A percentile compares a stretch with the other conserved stretches of the same genome.
These are phyloP conservation scores for Acholoe squamosa DNA, from an alignment of 2,888 invertebrate species.

Conservation along the genomic window DNA sequence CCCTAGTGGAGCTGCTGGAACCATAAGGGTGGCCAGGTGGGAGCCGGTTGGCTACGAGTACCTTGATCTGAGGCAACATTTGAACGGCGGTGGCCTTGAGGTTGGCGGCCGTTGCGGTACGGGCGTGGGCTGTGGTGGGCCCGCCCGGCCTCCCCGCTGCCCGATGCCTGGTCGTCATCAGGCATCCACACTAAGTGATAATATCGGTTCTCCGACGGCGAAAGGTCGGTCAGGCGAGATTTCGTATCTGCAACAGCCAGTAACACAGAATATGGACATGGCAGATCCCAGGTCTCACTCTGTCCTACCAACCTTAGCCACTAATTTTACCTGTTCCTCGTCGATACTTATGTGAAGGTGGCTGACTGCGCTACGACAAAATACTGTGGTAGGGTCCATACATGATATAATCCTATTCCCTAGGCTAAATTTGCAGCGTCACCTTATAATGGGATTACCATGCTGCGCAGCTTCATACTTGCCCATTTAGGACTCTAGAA, in stretches of 20 bases:
- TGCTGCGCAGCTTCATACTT: too few relatives aligned
- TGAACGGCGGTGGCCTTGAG: not conserved
- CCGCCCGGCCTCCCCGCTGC: conserved; percentile 11
- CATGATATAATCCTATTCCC: too few relatives aligned
- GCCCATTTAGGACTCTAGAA: too few relatives aligned
- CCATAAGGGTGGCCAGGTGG: not conserved
- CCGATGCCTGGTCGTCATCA: conserved; percentile 54
- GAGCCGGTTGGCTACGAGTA: conserved; percentile 9
- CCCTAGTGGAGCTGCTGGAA: conserved; percentile 40
- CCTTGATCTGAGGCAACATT: not conserved
- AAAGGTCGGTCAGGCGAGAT: conserved; percentile 17
- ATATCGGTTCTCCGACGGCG: conserved; percentile 50
- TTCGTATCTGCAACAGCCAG: conserved; percentile 52
- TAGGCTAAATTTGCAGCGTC: too few relatives aligned
- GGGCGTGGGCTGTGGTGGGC: not conserved
- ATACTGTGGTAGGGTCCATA: too few relatives aligned
- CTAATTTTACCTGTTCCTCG: not conserved
- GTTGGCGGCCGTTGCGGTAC: not conserved
- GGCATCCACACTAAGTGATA: conserved; percentile 63
- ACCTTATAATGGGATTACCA: too few relatives aligned
- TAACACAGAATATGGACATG: conserved; percentile 34
- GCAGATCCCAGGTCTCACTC: not conserved
- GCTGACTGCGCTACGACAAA: too few relatives aligned
- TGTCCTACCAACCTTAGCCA: not conserved
- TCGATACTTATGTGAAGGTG: too few relatives aligned